phyloP scores from a whole-genome alignment of 1,140 invertebrate species.

The Aphelinus atriplicis region DNA sequence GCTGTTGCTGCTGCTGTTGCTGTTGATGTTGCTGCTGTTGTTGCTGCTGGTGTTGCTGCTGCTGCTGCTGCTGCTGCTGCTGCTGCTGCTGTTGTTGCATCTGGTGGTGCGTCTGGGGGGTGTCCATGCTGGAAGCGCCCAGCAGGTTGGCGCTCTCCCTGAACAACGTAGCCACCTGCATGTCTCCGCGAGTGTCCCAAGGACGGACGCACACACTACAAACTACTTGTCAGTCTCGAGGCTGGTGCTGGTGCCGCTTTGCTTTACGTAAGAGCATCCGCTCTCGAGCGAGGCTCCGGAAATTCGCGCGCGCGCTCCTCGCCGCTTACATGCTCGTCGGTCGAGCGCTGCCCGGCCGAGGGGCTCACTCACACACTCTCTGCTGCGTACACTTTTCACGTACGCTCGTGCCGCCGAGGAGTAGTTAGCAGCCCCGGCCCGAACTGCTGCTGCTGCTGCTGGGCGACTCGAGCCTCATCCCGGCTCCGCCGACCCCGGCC shows the following conservation, averaged over 20 bases:
- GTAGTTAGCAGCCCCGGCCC: conserved; percentile 7
- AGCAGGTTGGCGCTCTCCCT: conserved; percentile 75
- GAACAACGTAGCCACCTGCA: conserved; percentile 78
- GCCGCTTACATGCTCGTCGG: conserved; percentile 2
- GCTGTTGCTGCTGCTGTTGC: conserved; percentile 56
- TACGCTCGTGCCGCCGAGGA: too few species aligned
- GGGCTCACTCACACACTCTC: too few species aligned
- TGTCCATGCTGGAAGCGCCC: conserved; percentile 71
- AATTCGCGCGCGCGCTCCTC: not conserved
- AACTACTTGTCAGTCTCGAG: too few species aligned
- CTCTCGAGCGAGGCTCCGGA: too few species aligned
- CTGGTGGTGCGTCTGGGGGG: conserved; percentile 62
- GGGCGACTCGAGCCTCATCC: not conserved
- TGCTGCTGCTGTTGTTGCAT: conserved; percentile 55
- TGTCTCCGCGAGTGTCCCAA: conserved; percentile 47
- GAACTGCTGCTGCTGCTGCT: not conserved
- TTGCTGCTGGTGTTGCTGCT: not conserved
- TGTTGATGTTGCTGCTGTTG: conserved; percentile 45
- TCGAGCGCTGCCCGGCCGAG: not conserved
- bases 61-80: conserved; percentile 48
- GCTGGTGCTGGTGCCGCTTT: too few species aligned
- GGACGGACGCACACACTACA: too few species aligned
- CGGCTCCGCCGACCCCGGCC: not conserved
- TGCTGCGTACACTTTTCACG: too few species aligned
- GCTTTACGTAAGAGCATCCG: too few species aligned